phyloP scores from a whole-genome alignment of 37 sponge, comb jelly and placozoan genomes.

The Mnemiopsis leidyi region DNA sequence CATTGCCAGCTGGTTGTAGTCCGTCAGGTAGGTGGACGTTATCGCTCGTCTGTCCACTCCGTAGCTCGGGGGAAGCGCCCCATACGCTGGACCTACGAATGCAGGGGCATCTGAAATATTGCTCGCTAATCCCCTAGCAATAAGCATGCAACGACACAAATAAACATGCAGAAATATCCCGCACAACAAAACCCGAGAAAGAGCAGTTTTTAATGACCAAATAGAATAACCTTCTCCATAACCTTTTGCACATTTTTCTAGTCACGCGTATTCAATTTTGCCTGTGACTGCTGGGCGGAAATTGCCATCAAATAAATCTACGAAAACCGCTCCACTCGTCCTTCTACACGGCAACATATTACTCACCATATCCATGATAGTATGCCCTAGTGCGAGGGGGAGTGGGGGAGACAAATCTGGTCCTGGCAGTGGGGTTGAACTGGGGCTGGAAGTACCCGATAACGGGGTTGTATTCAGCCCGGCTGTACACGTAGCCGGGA shows the following conservation, averaged over 20 bases:
- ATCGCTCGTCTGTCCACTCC: slow-evolving; percentile 18
- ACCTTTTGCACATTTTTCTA: no score
- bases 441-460: slow-evolving; percentile 66
- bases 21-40: slow-evolving; percentile 15
- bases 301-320: no score
- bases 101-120: slow-evolving; percentile 56
- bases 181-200: not conserved
- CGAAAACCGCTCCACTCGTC: no score
- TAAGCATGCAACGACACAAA: slow-evolving; percentile 25
- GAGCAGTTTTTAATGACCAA: not conserved
- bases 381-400: slow-evolving; percentile 46
- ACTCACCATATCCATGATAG: slow-evolving; percentile 58
- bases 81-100: slow-evolving; percentile 29
- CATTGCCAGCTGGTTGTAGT: slow-evolving; percentile 58
- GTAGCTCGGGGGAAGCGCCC: slow-evolving; percentile 12
- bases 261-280: no score
- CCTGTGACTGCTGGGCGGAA: no score
- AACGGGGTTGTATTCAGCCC: slow-evolving; percentile 55
- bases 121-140: not conserved
- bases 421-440: slow-evolving; percentile 41
- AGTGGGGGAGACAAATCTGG: slow-evolving; percentile 58
- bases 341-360: not conserved
- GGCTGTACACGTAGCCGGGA: slow-evolving; percentile 55
- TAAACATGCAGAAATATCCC: not conserved
- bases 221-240: not conserved